phyloP scores from a whole-genome alignment of 2,113 vertebrate genomes.

The Phodopus roborovskii region DNA sequence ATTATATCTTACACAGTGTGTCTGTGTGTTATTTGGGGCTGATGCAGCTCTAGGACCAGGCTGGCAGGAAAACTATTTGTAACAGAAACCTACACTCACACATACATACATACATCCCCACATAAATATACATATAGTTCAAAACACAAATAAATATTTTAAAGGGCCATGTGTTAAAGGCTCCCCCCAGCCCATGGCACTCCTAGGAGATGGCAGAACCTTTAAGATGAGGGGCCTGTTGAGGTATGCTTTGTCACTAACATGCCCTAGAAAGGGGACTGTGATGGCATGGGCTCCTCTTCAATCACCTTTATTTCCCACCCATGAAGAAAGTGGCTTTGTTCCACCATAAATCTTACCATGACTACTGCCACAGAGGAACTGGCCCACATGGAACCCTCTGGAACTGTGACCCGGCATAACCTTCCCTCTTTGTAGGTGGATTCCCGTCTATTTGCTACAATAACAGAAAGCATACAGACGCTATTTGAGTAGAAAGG shows the following conservation, averaged over 20 bases:
- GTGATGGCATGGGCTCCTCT: too few species aligned
- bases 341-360: not conserved
- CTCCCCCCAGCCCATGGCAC: too few species aligned
- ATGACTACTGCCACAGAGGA: not conserved
- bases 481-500: not conserved
- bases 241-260: not conserved
- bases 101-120: not conserved
- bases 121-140: not conserved
- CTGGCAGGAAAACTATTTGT: too few species aligned
- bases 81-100: not conserved
- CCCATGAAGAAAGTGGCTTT: not conserved
- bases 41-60: too few species aligned
- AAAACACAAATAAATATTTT: not conserved
- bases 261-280: too few species aligned
- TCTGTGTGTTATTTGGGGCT: too few species aligned
- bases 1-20: too few species aligned
- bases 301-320: not conserved
- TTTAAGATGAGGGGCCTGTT: not conserved
- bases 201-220: not conserved
- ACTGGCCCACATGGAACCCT: not conserved
- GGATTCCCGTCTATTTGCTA: not conserved
- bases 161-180: not conserved
- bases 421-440: not conserved
- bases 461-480: not conserved
- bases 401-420: not conserved